Base-by-base conservation (phyloP, 2,888 invertebrate genomes). In the Heliconius hortense region DNA sequence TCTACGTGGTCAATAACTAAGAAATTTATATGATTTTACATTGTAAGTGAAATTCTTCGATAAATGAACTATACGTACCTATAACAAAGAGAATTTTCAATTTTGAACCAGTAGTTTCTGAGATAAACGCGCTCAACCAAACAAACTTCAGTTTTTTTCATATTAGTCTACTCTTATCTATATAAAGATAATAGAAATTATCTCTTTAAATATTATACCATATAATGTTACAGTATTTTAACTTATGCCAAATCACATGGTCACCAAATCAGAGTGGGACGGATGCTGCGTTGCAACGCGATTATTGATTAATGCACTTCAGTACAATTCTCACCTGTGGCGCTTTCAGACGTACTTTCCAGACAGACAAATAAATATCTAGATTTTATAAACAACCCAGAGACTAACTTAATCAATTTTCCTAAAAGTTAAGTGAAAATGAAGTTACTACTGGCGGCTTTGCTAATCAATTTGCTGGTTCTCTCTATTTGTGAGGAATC, bases 221-320 rank as follows among this genome's bases (percentile, higher is more conserved):
- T 13, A 15, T 60, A 26, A 26, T 60, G 7, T 60, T 5, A 15
- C 35, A n/a, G 0, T 35, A 35, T 64, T 64, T 8, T 31, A n/a
- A 11, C 66, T 24, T 15, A 15, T 43, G 2, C 66, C 39, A 66
- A 66, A 26, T 39, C 24, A 8, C 39, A 43, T 53, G 68, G 68
- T 31, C 53, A 53, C 53, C 48, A 21, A n/a, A 53, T 31, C n/a
- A 21, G 68, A 68, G 31, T 18, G 28, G 26, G 68, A 68, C 3
- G 53, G 68, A 68, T 68, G 68, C 68, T 68, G 68, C n/a, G 53
- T 31, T 68, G 68, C 68, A 68, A 28, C 13, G 11, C 13, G 48
- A 48, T 26, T 53, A 68, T 68, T 53, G 68, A 68, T 68, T 68
- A 31, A 68, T 68, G 68, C 68, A 68, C 7, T 68, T 68, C 66